Conservation (phyloP, 2,888 invertebrate species). For the Hemaris fuciformis region DNA sequence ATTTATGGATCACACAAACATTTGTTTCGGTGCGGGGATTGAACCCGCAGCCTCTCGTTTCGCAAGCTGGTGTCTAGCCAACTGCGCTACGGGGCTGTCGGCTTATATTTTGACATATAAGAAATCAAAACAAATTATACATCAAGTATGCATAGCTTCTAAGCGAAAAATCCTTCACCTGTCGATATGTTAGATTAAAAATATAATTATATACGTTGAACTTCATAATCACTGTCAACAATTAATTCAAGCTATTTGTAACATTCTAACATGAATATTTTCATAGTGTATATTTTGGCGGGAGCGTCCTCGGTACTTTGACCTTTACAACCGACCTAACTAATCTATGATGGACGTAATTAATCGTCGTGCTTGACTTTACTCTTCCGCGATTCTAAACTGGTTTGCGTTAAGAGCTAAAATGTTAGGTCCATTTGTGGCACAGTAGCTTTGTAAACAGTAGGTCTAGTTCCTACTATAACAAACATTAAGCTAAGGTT, state of each 20-base stretch:
- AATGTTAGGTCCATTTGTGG: slow-evolving; percentile 22
- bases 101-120: no score
- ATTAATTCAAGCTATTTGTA: neutral
- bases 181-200: neutral
- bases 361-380: slow-evolving; percentile 46
- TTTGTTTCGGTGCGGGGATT: no score
- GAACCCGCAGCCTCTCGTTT: no score
- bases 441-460: slow-evolving; percentile 7
- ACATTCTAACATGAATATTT: neutral
- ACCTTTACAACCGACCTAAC: slow-evolving; percentile 34
- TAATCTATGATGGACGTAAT: slow-evolving; percentile 54
- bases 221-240: neutral
- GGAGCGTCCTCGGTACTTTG: slow-evolving; percentile 18
- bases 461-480: neutral
- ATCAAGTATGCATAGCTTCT: neutral
- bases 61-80: no score
- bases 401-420: slow-evolving; percentile 43
- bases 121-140: neutral
- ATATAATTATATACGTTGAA: neutral
- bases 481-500: neutral
- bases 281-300: neutral
- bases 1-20: no score
- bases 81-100: no score
- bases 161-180: neutral
- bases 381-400: slow-evolving; percentile 58